A percentile compares a stretch with the other conserved stretches of the same genome.
These are phyloP conservation scores for Boloria euphrosyne DNA, from an alignment of 2,888 invertebrate genomes.

Conservation along the genomic window DNA sequence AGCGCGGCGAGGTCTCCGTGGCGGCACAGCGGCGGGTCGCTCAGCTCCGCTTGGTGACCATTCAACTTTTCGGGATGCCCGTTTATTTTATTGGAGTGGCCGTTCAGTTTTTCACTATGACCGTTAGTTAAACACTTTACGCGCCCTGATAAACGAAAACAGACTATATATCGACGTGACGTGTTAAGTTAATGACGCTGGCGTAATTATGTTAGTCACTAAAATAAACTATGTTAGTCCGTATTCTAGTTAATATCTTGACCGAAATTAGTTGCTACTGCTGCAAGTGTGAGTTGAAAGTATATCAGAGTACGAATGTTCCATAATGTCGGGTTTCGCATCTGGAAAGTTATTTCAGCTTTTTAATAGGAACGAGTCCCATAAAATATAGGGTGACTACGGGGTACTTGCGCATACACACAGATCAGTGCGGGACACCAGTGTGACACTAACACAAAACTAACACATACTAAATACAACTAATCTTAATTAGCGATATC, in stretches of 20 bases:
- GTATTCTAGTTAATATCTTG: constrained; percentile 44
- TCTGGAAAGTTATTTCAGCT: constrained; percentile 67
- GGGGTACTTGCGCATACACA: constrained; percentile 43
- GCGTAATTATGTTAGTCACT: constrained; percentile 70
- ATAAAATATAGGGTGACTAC: constrained; percentile 38
- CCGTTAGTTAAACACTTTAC: constrained; percentile 53
- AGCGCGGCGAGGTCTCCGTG: constrained; percentile 38
- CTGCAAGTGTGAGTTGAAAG: constrained; percentile 59
- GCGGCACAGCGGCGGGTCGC: constrained; percentile 25
- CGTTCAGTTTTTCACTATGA: constrained; percentile 49
- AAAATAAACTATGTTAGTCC: constrained; percentile 46
- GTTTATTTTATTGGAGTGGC: constrained; percentile 42
- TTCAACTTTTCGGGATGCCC: constrained; percentile 41
- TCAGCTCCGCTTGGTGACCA: constrained; percentile 44
- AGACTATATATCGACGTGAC: constrained; percentile 53
- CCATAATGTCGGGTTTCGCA: constrained; percentile 62
- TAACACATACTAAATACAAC: constrained; percentile 29
- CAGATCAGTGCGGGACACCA: constrained; percentile 56
- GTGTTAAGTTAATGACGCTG: constrained; percentile 56
- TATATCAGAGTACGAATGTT: constrained; percentile 59
- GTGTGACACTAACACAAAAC: constrained; percentile 44
- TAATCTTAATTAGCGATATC: constrained; percentile 39
- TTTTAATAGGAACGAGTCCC: constrained; percentile 40
- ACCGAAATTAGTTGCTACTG: constrained; percentile 57
- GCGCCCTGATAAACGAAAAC: constrained; percentile 73